Conservation (phyloP, 2,888 invertebrate species). For the Pterostichus madidus region DNA sequence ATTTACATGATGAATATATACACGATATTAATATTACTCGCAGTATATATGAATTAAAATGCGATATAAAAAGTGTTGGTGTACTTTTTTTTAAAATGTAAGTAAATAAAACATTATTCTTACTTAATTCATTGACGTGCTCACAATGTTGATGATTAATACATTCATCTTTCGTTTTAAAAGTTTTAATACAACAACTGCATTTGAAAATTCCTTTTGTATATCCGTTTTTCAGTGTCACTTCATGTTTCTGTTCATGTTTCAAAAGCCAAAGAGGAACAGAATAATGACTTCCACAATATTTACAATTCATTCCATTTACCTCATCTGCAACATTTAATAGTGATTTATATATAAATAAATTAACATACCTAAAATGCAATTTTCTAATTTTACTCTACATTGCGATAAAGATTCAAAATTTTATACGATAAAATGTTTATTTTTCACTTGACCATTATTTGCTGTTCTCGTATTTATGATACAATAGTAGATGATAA, state of each 20-base stretch:
- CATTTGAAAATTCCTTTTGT: conserved; percentile 72
- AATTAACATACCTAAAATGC: neutral
- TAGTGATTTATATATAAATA: neutral
- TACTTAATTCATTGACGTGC: conserved; percentile 75
- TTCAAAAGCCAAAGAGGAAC: conserved; percentile 71
- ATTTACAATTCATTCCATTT: conserved; percentile 69
- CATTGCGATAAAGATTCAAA: no score
- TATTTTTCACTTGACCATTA: no score
- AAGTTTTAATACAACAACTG: conserved; percentile 75
- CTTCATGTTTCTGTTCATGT: conserved; percentile 71
- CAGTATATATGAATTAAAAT: neutral
- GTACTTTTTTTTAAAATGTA: neutral
- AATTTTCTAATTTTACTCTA: neutral
- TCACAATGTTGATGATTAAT: conserved; percentile 74
- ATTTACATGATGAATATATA: no score
- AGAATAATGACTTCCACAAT: conserved; percentile 71
- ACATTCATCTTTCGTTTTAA: conserved; percentile 74
- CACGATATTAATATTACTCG: no score
- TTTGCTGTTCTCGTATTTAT: no score
- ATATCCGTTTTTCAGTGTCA: conserved; percentile 61
- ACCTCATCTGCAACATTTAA: conserved; percentile 31
- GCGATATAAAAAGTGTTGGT: neutral
- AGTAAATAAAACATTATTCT: conserved; percentile 67
- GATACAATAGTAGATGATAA: no score
- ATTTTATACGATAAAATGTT: no score